Percentiles rank a stretch among this genome's conserved stretches.
Evolutionary conservation across 2,113 vertebrate genomes (phyloP).

Genomic region (Rutilus rutilus): DNA sequence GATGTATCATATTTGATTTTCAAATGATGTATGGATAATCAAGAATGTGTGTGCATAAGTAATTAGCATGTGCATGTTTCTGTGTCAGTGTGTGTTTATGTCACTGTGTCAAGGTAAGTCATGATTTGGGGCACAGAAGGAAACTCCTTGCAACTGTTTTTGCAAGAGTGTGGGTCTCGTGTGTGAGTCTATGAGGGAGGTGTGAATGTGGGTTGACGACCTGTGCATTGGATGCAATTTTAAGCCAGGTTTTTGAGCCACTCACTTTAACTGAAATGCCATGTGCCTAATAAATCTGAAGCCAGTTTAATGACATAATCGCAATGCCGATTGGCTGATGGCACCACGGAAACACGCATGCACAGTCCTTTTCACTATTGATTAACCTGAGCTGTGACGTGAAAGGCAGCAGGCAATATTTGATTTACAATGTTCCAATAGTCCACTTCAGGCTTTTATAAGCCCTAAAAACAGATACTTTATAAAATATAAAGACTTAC

Average conservation of each 20-base stretch:
- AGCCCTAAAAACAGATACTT: background rate
- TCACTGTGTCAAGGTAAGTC: conserved; percentile 79
- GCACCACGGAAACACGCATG: background rate
- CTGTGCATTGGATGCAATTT: background rate
- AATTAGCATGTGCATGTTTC: conserved; percentile 59
- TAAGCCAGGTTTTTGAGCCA: background rate
- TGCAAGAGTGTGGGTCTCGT: background rate
- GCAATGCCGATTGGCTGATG: background rate
- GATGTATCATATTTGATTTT: background rate
- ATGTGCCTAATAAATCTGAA: background rate
- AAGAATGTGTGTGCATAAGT: background rate
- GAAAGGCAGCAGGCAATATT: background rate
- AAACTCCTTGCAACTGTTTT: conserved; percentile 52
- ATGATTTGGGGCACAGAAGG: conserved; percentile 68
- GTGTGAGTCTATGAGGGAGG: background rate
- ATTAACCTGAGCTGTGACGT: background rate
- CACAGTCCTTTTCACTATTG: background rate
- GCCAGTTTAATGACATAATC: background rate
- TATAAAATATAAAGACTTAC: background rate
- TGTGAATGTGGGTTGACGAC: background rate
- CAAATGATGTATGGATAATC: background rate
- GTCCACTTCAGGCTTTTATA: background rate
- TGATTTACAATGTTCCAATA: background rate
- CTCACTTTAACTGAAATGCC: background rate
- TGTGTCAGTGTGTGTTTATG: conserved; percentile 77